Conservation (phyloP, 2,797 vertebrate genomes). For the Ataeniobius toweri region DNA sequence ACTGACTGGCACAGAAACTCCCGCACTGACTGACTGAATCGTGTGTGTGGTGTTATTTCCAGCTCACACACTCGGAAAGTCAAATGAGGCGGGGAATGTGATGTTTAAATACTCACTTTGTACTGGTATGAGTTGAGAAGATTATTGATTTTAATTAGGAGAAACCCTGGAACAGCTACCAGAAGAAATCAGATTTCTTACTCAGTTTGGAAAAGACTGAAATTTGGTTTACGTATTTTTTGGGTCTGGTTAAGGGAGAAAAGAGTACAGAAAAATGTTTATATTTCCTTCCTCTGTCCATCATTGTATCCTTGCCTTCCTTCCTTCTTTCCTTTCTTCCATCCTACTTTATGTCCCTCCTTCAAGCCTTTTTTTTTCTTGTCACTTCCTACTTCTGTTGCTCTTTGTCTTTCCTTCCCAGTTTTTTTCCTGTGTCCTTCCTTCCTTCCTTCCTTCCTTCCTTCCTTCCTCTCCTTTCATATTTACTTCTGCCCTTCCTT, state of each 20-base stretch:
- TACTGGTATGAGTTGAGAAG: conserved; percentile 16
- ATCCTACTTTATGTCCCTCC: not conserved
- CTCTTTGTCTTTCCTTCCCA: not conserved
- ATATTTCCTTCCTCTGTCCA: not conserved
- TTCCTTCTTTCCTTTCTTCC: not conserved
- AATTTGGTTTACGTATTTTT: not conserved
- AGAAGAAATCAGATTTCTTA: not conserved
- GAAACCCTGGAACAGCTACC: not conserved
- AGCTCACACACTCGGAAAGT: conserved; percentile 22
- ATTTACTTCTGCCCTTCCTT: not conserved
- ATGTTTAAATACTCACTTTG: conserved; percentile 32
- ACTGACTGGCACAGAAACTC: conserved; percentile 66
- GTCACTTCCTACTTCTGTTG: not conserved
- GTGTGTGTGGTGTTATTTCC: conserved; percentile 24
- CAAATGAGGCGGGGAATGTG: not conserved
- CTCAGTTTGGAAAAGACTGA: not conserved
- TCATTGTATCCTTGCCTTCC: not conserved
- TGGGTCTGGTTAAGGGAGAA: not conserved
- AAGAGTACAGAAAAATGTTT: not conserved
- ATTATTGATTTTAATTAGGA: not conserved
- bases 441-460: not conserved
- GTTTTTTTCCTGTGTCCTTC: not conserved
- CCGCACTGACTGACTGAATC: conserved; percentile 54
- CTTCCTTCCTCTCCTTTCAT: not conserved
- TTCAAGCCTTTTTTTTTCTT: not conserved